Evolutionary conservation across 2,888 invertebrate genomes (phyloP), one percentile per base, ranked within the genome.

Genomic region (Nemotelus pantherinus): DNA sequence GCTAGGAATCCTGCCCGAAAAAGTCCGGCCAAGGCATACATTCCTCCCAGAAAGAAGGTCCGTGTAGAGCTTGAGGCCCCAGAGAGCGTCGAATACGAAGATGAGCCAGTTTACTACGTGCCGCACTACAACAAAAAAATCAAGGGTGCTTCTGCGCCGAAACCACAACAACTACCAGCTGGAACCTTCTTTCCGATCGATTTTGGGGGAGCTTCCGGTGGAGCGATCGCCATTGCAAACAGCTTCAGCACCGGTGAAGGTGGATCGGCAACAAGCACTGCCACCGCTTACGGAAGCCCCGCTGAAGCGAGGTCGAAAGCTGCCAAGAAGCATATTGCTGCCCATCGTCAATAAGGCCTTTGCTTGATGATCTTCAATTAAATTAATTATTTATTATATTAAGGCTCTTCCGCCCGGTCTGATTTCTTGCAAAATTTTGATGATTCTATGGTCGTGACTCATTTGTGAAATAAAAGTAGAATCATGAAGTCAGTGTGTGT

Each of bases 201-300:
- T 76, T 87, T 87, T 65, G 87, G 87, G 53, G 85, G 86, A 70
- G 82, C 55, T 71, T 86, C 87, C 50, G 87, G 87, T 71, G 80
- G 81, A 60, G 86, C 87, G 58, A 87, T 87, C 80, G 87, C 87
- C 75, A 86, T 87, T 81, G 87, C 87, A 81, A 87, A 87, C 81
- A 85, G 86, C 48, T 87, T 85, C 82, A 87, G 86, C 82, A 87
- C 87, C 25, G 87, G 87, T 10, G 86, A 87, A 81, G 86, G 86
- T 74, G 87, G 87, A 44, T 82, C 86, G 2, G 87, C 87, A 77
- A 86, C 86, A 50, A 87, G 87, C 71, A 86, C 86, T 77, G 87
- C 87, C 78, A 87, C 86, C 58, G 87, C 87, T 45, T 87, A 87
- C 75, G 87, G 87, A 47, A 84, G 85, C 1, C 87, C 87, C 48